phyloP scores from a whole-genome alignment of 2,797 vertebrate genomes.

The Acrossocheilus wenchowensis region DNA sequence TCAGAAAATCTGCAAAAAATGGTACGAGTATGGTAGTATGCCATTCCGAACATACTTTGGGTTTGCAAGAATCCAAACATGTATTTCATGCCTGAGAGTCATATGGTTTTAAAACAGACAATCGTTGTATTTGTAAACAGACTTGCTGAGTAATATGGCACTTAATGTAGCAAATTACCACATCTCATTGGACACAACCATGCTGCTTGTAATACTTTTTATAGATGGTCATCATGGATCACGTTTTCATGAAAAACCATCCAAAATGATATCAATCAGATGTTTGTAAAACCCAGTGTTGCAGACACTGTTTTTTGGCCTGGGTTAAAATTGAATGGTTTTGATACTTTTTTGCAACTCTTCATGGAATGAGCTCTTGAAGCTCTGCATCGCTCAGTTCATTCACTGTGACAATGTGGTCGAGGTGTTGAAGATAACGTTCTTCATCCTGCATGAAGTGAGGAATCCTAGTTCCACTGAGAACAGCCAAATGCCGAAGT shows the following conservation, averaged over 20 bases:
- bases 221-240: slow-evolving; percentile 10
- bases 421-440: slow-evolving; percentile 89
- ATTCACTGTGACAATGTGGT: slow-evolving; percentile 90
- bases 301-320: slow-evolving; percentile 16
- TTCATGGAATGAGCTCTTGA: slow-evolving; percentile 79
- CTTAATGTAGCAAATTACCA: slow-evolving; percentile 37
- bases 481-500: slow-evolving; percentile 81
- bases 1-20: background rate
- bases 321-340: background rate
- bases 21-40: background rate
- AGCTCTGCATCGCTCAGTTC: slow-evolving; percentile 86
- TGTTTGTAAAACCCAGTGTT: slow-evolving; percentile 19
- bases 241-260: background rate
- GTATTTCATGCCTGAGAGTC: slow-evolving; percentile 20
- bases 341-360: slow-evolving; percentile 11
- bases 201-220: slow-evolving; percentile 14
- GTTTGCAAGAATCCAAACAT: slow-evolving; percentile 4
- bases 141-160: slow-evolving; percentile 43
- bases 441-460: slow-evolving; percentile 95
- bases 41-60: slow-evolving; percentile 3
- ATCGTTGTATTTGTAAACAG: slow-evolving; percentile 55
- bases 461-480: slow-evolving; percentile 85
- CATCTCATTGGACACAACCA: slow-evolving; percentile 35
- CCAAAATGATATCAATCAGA: background rate
- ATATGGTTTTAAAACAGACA: slow-evolving; percentile 49